Base-by-base conservation (phyloP, 2,888 invertebrate genomes). In the Mellilla xanthometata region DNA sequence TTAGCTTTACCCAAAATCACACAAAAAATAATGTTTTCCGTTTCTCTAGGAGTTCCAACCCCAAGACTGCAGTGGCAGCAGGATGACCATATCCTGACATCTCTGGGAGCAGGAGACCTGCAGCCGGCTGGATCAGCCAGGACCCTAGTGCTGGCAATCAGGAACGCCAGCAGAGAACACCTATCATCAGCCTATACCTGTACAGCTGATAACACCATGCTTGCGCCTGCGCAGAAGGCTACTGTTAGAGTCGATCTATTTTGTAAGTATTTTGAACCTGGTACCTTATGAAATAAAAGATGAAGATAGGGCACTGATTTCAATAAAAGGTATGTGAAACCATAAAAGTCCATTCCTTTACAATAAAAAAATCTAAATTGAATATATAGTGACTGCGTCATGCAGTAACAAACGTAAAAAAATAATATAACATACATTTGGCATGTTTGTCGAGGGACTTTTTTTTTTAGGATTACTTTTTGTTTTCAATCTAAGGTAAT, bases 191-290 rank as follows among this genome's bases (percentile, higher is more conserved):
- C 91, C 2, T 94, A 93, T 72, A 93, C 93, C 12, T 95, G 95
- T 69, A 92, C 93, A 62, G 94, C 94, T 7, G 92, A 93, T 68
- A 95, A 95, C 71, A 94, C 94, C 47, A 81, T 92, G 54, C 79
- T 93, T 56, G 92, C 93, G 15, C 90, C 92, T 2, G 93, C 94
- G 0, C 90, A 93, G 42, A 91, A 92, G 24, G 91, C 93, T 12
- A 87, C 91, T 9, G 91, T 94, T 22, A 91, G 92, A 59, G 87
- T 95, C 33, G 94, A 95, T 68, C 91, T 95, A 80, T 93, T 92
- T 73, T 90, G 90, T 90, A 58, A 90, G 94, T 84, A 62, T 23
- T 15, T 6, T 19, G 13, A 9, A 12, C 23, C 15, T 6, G n/a
- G n/a, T n/a, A n/a, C n/a, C n/a, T n/a, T n/a, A n/a, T n/a, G n/a